These are phyloP conservation scores for Cheiracanthium punctorium DNA, from an alignment of 2,888 invertebrate species.

Conservation along the genomic window DNA sequence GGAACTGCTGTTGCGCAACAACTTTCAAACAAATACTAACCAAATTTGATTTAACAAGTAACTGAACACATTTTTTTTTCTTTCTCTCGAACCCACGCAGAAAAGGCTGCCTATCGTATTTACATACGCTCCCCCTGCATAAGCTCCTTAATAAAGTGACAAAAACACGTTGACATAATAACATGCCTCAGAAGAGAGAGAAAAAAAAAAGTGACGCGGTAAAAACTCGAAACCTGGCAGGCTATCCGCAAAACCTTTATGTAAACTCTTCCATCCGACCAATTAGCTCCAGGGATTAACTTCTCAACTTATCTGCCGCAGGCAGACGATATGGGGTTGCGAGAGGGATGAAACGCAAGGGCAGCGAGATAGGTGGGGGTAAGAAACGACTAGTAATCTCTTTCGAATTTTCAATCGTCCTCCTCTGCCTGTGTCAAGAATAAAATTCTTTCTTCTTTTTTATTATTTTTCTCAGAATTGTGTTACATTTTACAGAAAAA, in stretches of 20 bases:
- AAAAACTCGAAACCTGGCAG: neutral
- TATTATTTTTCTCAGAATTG: too few species aligned
- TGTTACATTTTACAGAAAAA: too few species aligned
- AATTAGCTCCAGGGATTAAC: slow-evolving; percentile 64
- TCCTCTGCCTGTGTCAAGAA: too few species aligned
- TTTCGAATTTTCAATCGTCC: too few species aligned
- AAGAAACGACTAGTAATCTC: too few species aligned
- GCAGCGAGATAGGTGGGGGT: neutral
- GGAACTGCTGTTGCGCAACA: too few species aligned
- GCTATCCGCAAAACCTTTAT: slow-evolving; percentile 34
- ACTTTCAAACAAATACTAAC: too few species aligned
- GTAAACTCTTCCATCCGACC: slow-evolving; percentile 54
- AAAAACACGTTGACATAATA: slow-evolving; percentile 4
- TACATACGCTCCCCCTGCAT: neutral
- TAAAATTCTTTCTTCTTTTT: too few species aligned
- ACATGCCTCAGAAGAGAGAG: neutral
- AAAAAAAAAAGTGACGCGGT: neutral
- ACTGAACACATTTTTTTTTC: too few species aligned
- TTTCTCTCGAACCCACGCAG: neutral
- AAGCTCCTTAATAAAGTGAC: neutral
- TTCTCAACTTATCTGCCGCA: slow-evolving; percentile 42
- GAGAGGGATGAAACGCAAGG: slow-evolving; percentile 14
- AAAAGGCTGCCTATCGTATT: neutral
- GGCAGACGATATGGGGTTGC: slow-evolving; percentile 22
- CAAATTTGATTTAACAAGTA: too few species aligned